phyloP scores from a whole-genome alignment of 2,888 invertebrate genomes.

The Drosophila robusta region DNA sequence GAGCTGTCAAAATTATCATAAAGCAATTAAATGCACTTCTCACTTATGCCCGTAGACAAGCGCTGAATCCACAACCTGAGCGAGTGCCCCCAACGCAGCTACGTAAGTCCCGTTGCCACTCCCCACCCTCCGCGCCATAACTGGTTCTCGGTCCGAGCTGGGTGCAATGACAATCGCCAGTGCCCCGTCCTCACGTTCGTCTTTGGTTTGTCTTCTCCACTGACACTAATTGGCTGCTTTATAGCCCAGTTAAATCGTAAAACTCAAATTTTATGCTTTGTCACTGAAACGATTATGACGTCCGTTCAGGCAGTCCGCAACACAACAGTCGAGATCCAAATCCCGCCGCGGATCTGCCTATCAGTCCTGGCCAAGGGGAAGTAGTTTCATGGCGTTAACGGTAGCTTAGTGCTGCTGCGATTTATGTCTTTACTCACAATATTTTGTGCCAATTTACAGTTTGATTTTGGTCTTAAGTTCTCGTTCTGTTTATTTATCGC shows the following conservation, averaged over 20 bases:
- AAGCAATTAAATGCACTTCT: conserved; percentile 78
- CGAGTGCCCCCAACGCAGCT: conserved; percentile 2
- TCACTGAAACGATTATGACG: conserved; percentile 81
- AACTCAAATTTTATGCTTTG: conserved; percentile 81
- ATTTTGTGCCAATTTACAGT: conserved; percentile 69
- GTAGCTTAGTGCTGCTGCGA: conserved; percentile 59
- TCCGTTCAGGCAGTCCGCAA: conserved; percentile 57
- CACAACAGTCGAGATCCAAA: conserved; percentile 37
- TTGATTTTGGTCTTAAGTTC: conserved; percentile 68
- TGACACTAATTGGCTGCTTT: conserved; percentile 83
- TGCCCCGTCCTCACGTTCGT: not conserved
- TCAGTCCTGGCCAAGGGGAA: conserved; percentile 29
- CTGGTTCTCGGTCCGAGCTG: conserved; percentile 2
- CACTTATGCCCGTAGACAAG: conserved; percentile 21
- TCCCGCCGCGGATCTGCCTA: conserved; percentile 1
- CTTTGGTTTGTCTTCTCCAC: conserved; percentile 45
- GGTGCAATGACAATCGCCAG: conserved; percentile 36
- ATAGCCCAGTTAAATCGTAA: conserved; percentile 80
- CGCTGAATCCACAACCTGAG: conserved; percentile 13
- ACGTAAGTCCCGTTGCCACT: conserved; percentile 7
- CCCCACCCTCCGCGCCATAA: not conserved
- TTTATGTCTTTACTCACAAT: conserved; percentile 70
- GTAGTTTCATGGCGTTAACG: conserved; percentile 38
- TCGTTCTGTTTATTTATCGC: conserved; percentile 47
- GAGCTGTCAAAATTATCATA: conserved; percentile 79